These are phyloP conservation scores for Chloromyia formosa DNA, from an alignment of 2,888 invertebrate genomes.

Conservation along the genomic window DNA sequence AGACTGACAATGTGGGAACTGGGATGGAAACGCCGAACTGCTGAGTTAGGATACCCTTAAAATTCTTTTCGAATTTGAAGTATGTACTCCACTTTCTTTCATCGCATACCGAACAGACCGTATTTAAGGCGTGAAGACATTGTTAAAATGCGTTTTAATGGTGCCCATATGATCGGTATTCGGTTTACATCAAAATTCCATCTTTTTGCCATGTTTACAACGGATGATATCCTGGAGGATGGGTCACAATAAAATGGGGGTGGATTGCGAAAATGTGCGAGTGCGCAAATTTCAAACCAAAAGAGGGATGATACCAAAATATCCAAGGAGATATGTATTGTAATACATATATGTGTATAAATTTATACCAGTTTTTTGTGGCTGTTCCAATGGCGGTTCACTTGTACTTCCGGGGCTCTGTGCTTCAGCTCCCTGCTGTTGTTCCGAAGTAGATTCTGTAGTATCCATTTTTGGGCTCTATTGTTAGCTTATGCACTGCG, in stretches of 20 bases:
- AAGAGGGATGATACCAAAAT: neutral
- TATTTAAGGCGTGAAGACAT: neutral
- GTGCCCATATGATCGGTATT: conserved; percentile 2
- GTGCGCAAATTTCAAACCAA: conserved; percentile 15
- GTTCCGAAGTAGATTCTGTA: conserved; percentile 9
- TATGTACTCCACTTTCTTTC: conserved; percentile 18
- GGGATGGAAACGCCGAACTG: neutral
- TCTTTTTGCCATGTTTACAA: neutral
- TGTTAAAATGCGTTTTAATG: neutral
- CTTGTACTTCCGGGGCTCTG: neutral
- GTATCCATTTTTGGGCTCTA: conserved; percentile 23
- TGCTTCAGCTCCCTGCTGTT: conserved; percentile 16
- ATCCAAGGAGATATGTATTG: neutral
- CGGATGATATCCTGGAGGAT: neutral
- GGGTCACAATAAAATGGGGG: conserved; percentile 10
- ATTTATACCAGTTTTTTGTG: conserved; percentile 27
- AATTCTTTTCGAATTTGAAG: neutral
- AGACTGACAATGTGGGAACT: conserved; percentile 8
- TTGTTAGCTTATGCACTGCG: neutral
- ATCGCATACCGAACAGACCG: conserved; percentile 4
- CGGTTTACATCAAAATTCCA: neutral
- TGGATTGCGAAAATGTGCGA: conserved; percentile 18
- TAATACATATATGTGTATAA: neutral
- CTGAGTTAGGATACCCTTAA: too few relatives aligned
- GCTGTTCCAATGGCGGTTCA: conserved; percentile 13